phyloP scores from a whole-genome alignment of 2,888 invertebrate genomes.

The Drosophila atripex region DNA sequence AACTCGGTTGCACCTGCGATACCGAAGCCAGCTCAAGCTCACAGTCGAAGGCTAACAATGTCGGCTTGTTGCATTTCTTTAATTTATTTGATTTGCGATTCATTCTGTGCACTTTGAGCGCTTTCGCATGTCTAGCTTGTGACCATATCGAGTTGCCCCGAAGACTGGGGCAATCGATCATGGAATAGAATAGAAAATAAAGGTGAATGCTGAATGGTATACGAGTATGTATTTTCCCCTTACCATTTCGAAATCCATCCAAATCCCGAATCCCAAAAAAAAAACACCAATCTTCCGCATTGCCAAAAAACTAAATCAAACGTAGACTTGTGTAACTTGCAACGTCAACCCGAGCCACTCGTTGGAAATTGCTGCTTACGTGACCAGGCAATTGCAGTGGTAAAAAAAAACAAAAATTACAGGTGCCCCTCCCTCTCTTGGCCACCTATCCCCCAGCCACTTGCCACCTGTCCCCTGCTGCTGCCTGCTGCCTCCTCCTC shows the following conservation, averaged over 20 bases:
- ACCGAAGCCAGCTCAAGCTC: slow-evolving; percentile 33
- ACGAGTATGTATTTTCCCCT: neutral
- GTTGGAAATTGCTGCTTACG: slow-evolving; percentile 64
- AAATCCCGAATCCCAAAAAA: slow-evolving; percentile 8
- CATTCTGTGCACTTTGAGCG: slow-evolving; percentile 40
- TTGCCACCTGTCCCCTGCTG: neutral
- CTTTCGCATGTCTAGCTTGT: slow-evolving; percentile 20
- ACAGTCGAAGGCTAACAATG: slow-evolving; percentile 42
- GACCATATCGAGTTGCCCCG: slow-evolving; percentile 3
- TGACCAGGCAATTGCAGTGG: slow-evolving; percentile 52
- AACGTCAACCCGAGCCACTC: slow-evolving; percentile 17
- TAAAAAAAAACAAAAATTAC: slow-evolving; percentile 21
- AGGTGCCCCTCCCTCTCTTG: neutral
- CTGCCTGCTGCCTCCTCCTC: neutral
- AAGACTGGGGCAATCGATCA: slow-evolving; percentile 10
- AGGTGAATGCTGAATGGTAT: neutral
- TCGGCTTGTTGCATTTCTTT: slow-evolving; percentile 67
- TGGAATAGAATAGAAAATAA: neutral
- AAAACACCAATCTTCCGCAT: slow-evolving; percentile 30
- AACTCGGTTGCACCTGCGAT: slow-evolving; percentile 26
- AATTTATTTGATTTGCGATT: slow-evolving; percentile 67
- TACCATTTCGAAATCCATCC: slow-evolving; percentile 2
- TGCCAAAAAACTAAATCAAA: slow-evolving; percentile 64
- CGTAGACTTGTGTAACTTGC: slow-evolving; percentile 60
- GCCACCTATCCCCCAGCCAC: neutral